phyloP scores from a whole-genome alignment of 35 echinoderm and acorn worm species.

The Stichopus chloronotus region DNA sequence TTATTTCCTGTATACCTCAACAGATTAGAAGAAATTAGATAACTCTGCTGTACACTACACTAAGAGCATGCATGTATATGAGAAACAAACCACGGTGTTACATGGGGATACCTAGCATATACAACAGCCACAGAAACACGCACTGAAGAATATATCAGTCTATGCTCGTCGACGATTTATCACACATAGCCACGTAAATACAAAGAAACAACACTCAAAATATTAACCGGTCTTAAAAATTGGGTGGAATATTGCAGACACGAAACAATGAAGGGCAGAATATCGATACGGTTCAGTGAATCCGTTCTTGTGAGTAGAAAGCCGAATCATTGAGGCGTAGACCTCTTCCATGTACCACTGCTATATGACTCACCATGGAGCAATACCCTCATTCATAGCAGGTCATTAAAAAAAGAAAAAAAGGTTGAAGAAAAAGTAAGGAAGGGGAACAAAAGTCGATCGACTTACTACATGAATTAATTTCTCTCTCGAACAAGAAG shows the following conservation, averaged over 20 bases:
- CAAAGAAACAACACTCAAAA: background rate
- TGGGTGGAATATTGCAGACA: slow-evolving; percentile 22
- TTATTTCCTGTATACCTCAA: too few relatives aligned
- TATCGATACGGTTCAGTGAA: background rate
- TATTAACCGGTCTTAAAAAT: background rate
- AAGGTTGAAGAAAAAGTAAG: too few relatives aligned
- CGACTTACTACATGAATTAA: too few relatives aligned
- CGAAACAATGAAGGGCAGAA: background rate
- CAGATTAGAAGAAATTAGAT: too few relatives aligned
- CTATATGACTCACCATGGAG: too few relatives aligned
- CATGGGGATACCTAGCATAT: too few relatives aligned
- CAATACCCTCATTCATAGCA: too few relatives aligned
- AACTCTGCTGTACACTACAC: background rate
- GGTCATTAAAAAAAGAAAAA: too few relatives aligned
- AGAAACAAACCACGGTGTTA: background rate
- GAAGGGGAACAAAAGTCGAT: too few relatives aligned
- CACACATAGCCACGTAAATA: background rate
- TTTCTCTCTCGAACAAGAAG: too few relatives aligned
- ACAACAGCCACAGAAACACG: background rate
- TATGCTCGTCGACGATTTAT: background rate
- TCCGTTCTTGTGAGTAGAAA: background rate
- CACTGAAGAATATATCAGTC: background rate
- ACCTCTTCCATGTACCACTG: background rate
- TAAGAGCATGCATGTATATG: background rate
- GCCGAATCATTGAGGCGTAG: background rate